A percentile compares a stretch with the other conserved stretches of the same genome.
These are phyloP conservation scores for Phyllostomus hastatus DNA, from an alignment of 2,113 vertebrate genomes.

Conservation along the genomic window DNA sequence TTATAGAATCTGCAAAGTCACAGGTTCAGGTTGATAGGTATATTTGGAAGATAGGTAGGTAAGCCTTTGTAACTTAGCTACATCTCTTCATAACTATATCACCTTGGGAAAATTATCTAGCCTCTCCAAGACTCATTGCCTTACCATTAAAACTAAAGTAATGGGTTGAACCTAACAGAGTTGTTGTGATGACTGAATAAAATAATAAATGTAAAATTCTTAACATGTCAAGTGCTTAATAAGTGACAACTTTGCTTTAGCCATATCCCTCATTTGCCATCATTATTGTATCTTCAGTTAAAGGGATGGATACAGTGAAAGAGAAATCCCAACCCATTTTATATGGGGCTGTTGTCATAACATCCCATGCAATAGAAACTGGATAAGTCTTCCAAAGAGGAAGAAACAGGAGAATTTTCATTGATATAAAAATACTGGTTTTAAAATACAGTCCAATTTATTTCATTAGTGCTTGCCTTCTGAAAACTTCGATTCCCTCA, in stretches of 20 bases:
- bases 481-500: background rate
- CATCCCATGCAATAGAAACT: background rate
- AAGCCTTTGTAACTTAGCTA: background rate
- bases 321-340: background rate
- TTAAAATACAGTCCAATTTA: background rate
- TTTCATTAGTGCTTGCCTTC: background rate
- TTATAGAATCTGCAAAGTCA: background rate
- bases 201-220: background rate
- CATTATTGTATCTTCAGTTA: background rate
- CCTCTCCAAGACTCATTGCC: background rate
- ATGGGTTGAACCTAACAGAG: background rate
- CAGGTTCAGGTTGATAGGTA: background rate
- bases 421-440: background rate
- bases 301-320: background rate
- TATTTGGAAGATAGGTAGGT: background rate
- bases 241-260: background rate
- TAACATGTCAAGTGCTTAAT: background rate
- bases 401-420: background rate
- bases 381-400: background rate
- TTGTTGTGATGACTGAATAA: background rate
- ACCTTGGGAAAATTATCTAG: background rate
- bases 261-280: background rate
- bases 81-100: background rate
- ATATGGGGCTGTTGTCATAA: background rate
- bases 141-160: background rate